These are phyloP conservation scores for Rhopalosiphum maidis DNA, from an alignment of 1,140 invertebrate genomes.

Conservation along the genomic window DNA sequence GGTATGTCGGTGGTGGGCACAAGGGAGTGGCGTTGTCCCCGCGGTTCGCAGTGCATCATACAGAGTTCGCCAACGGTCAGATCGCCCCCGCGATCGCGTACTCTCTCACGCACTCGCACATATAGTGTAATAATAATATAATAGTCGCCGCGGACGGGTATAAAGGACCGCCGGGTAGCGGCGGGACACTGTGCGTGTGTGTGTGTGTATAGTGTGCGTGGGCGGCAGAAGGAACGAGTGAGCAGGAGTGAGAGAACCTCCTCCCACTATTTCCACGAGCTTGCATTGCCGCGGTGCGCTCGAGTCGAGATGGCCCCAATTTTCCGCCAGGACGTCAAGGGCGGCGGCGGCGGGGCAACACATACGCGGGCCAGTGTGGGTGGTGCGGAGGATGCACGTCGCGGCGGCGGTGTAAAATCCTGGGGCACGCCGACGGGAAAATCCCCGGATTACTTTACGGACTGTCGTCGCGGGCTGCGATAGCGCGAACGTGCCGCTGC, in stretches of 20 bases:
- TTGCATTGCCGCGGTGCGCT: background rate
- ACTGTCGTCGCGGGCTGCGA: conserved; percentile 52
- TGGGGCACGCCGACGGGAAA: conserved; percentile 56
- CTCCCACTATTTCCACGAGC: background rate
- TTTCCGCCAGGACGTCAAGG: conserved; percentile 39
- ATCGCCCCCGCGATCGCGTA: background rate
- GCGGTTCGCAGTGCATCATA: conserved; percentile 38
- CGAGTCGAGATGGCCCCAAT: conserved; percentile 34
- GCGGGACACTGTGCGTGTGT: background rate
- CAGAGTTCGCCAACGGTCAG: conserved; percentile 44
- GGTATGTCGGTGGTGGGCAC: background rate
- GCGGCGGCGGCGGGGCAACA: background rate
- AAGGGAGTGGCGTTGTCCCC: background rate
- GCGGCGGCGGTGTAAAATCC: conserved; percentile 40
- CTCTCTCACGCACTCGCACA: background rate
- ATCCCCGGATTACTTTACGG: conserved; percentile 57
- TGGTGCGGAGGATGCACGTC: background rate
- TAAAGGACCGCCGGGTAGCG: background rate
- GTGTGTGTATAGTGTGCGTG: background rate
- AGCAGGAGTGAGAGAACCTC: too few relatives aligned
- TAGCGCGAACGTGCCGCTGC: conserved; percentile 52
- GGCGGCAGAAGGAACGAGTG: too few relatives aligned
- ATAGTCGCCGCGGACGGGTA: background rate
- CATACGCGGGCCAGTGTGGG: too few relatives aligned
- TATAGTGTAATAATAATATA: background rate